phyloP scores from a whole-genome alignment of 2,113 vertebrate genomes.

The Xenopus laevis region DNA sequence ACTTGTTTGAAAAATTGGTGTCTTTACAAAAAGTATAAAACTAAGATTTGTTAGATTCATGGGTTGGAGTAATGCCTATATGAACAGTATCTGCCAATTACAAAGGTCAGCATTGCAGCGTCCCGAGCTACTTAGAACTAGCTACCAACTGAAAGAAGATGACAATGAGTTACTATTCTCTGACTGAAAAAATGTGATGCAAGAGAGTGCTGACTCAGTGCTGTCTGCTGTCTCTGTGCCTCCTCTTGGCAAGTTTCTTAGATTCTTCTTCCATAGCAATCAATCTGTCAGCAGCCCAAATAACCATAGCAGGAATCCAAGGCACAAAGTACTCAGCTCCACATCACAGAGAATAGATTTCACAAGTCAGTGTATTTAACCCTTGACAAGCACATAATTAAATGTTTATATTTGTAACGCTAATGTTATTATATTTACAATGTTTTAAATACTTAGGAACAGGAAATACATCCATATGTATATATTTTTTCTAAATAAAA shows the following conservation, averaged over 20 bases:
- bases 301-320: slow-evolving; percentile 32
- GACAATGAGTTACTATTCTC: slow-evolving; percentile 9
- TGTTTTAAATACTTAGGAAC: too few species aligned
- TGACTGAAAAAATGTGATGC: slow-evolving; percentile 36
- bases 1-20: too few species aligned
- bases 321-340: slow-evolving; percentile 21
- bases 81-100: too few species aligned
- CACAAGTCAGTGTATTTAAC: slow-evolving; percentile 28
- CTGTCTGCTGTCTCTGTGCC: slow-evolving; percentile 13
- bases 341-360: slow-evolving; percentile 27
- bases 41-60: too few species aligned
- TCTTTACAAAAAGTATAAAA: too few species aligned
- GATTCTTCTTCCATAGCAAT: slow-evolving; percentile 29
- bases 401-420: background rate
- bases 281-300: slow-evolving; percentile 40
- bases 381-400: slow-evolving; percentile 1
- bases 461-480: too few species aligned
- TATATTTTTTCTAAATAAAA: too few species aligned
- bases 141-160: slow-evolving; percentile 7
- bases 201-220: slow-evolving; percentile 38
- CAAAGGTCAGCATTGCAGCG: slow-evolving; percentile 5
- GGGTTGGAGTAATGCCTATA: too few species aligned
- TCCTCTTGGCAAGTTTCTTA: slow-evolving; percentile 20
- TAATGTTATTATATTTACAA: too few species aligned
- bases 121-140: slow-evolving; percentile 17